Evolutionary conservation across 1,140 invertebrate genomes (phyloP), one percentile per base, ranked within the genome.

Genomic region (Phymastichus coffea): DNA sequence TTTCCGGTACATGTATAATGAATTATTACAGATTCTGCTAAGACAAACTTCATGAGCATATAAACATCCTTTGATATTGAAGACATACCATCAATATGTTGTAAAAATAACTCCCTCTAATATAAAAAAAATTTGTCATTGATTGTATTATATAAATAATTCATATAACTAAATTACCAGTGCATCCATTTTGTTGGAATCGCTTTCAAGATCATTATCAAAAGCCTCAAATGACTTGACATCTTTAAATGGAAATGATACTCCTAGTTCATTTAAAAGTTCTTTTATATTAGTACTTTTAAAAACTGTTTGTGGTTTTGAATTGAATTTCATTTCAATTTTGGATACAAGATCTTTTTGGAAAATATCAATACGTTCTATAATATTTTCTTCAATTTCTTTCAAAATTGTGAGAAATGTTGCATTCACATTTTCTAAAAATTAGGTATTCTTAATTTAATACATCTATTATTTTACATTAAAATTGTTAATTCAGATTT

Each of bases 41-140:
- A 41, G 8, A 41, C 37, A 25, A 52, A 12, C 35, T 15, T 23
- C 43, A 59, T 51, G 1, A 49, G 40, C 22, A 43, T 51, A 25
- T 23, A 25, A 26, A 63, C 60, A 33, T 43, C 40, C 30, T 23
- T 17, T 40, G 49, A 51, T 49, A 51, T 44, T 22, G 8, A 12
- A 22, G 23, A 12, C 17, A 38, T 25, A 3, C 35, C 35, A 10
- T 23, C 44, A 17, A 54, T 49, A 22, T 55, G 23, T 23, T 30
- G 40, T 12, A 30, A 23, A 12, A 60, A 59, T n/a, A 59, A 26
- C 26, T 57, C 44, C 17, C 30, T 48, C 44, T 59, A 33, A 51
- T 48, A 63, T 44, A n/a, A 20, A 25, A 30, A 15, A 8, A 44
- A 43, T 30, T 28, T 2, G 40, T 28, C 20, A 3, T 15, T 4